These are phyloP conservation scores for Eristalis intricaria DNA, from an alignment of 2,888 invertebrate genomes.

Conservation along the genomic window DNA sequence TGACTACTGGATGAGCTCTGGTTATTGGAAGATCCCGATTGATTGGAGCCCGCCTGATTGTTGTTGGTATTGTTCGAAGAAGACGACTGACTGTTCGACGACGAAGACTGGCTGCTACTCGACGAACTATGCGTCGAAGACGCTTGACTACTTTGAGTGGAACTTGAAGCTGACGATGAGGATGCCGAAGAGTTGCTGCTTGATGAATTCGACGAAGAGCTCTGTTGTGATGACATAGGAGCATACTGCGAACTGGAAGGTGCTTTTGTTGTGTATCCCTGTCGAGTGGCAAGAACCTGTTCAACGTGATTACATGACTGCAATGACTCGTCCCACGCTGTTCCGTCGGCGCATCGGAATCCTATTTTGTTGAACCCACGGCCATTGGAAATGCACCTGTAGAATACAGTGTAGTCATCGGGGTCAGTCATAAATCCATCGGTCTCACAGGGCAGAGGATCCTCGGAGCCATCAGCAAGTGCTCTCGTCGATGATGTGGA, in stretches of 20 bases:
- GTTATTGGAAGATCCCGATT: conserved; percentile 44
- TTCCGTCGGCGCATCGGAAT: conserved; percentile 88
- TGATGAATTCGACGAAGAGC: conserved; percentile 74
- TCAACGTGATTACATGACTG: conserved; percentile 88
- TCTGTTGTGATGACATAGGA: conserved; percentile 75
- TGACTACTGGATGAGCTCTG: conserved; percentile 66
- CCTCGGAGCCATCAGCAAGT: conserved; percentile 71
- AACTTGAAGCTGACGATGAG: conserved; percentile 70
- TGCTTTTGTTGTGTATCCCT: conserved; percentile 74
- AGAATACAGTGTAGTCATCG: conserved; percentile 88
- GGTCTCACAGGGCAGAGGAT: conserved; percentile 82
- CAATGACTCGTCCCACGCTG: conserved; percentile 88
- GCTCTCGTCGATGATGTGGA: conserved; percentile 78
- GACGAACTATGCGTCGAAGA: conserved; percentile 63
- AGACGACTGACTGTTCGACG: conserved; percentile 43
- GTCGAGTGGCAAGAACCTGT: conserved; percentile 83
- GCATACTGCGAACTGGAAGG: conserved; percentile 75
- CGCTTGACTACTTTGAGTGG: conserved; percentile 54
- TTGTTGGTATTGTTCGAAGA: conserved; percentile 49
- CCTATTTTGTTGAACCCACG: conserved; percentile 86
- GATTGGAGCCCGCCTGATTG: too few species aligned
- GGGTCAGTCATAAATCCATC: conserved; percentile 89
- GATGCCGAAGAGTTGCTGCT: conserved; percentile 71
- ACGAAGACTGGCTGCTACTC: conserved; percentile 63
- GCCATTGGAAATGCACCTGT: conserved; percentile 87